Percentiles rank a stretch among this genome's conserved stretches.
phyloP scores from a whole-genome alignment of 2,797 vertebrate genomes.

The Propithecus perrieri region DNA sequence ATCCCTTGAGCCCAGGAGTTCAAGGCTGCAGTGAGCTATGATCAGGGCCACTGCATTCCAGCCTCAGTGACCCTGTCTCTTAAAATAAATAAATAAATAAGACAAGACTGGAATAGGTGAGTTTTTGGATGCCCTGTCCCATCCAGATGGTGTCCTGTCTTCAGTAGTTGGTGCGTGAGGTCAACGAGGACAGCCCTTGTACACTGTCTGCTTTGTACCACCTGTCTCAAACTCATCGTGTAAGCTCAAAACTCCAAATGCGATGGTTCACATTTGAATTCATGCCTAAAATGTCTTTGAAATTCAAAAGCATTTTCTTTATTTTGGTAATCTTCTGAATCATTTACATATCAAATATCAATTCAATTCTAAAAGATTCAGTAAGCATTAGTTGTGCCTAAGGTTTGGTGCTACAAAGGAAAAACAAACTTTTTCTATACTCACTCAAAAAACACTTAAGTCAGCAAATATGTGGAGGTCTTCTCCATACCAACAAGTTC shows the following conservation, averaged over 20 bases:
- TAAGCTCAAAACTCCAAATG: neutral
- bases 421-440: neutral
- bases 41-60: no score
- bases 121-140: neutral
- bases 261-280: neutral
- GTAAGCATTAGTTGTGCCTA: neutral
- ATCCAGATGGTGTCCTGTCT: neutral
- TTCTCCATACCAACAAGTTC: neutral
- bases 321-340: neutral
- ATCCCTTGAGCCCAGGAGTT: no score
- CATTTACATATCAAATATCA: neutral
- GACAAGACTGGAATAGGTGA: neutral
- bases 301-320: constrained; percentile 18
- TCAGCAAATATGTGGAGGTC: neutral
- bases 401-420: neutral
- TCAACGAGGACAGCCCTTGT: neutral
- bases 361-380: constrained; percentile 30
- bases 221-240: neutral
- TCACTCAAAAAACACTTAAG: neutral
- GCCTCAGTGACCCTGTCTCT: no score
- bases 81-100: no score
- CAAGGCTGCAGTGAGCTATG: no score
- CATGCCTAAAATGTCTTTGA: neutral
- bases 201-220: neutral
- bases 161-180: neutral